phyloP scores from a whole-genome alignment of 2,888 invertebrate species.

The Hirtodrosophila histrioides region DNA sequence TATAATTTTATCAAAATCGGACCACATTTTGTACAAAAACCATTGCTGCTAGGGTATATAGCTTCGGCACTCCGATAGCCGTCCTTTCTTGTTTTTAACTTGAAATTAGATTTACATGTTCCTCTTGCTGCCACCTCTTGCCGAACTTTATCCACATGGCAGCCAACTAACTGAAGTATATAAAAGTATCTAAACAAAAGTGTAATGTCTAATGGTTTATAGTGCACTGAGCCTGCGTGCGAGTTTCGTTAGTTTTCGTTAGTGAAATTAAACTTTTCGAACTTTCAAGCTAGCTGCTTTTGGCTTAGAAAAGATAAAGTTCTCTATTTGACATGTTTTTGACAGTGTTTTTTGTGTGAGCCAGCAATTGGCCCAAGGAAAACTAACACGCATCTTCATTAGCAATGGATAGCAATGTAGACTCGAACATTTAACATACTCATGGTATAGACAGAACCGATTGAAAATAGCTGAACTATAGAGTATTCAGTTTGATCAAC shows the following conservation, averaged over 20 bases:
- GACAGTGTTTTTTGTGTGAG: conserved; percentile 13
- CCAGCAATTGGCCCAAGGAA: conserved; percentile 10
- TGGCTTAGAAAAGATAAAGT: conserved; percentile 9
- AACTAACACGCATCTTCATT: not conserved
- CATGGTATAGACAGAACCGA: too few relatives aligned
- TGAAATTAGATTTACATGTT: conserved; percentile 74
- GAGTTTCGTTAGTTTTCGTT: conserved; percentile 52
- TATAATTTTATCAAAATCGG: too few relatives aligned
- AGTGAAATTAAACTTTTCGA: conserved; percentile 62
- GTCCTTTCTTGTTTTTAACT: conserved; percentile 65
- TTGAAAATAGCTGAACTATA: too few relatives aligned
- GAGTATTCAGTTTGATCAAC: too few relatives aligned
- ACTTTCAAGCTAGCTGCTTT: conserved; percentile 38
- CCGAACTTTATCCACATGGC: conserved; percentile 50
- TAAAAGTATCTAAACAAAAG: conserved; percentile 65
- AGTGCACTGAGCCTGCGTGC: conserved; percentile 37
- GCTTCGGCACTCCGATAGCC: too few relatives aligned
- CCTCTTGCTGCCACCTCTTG: conserved; percentile 53
- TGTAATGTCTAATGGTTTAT: conserved; percentile 70
- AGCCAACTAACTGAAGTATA: conserved; percentile 34
- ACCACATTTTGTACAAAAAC: too few relatives aligned
- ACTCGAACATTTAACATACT: too few relatives aligned
- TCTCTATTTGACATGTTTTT: conserved; percentile 26
- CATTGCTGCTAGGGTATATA: too few relatives aligned
- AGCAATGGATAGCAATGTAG: too few relatives aligned